Base-by-base conservation (phyloP, 2,797 vertebrate genomes). In the Babyrousa celebensis region DNA sequence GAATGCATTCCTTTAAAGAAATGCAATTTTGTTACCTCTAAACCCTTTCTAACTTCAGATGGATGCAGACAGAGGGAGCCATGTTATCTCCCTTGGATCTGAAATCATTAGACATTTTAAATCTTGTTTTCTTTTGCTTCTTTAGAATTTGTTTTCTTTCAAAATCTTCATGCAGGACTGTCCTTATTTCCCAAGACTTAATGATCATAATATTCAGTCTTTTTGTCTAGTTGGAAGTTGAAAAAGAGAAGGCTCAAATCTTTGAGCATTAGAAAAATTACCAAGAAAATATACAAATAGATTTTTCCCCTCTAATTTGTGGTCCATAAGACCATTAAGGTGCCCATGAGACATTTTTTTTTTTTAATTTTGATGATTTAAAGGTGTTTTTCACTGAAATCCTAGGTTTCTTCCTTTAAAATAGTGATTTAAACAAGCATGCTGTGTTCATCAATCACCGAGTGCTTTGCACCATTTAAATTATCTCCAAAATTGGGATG, bases 201-300 rank as follows among this genome's bases (percentile, higher is more conserved):
- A 40, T 80, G 43, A 84, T 89, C 58, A 78, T 70, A 86, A 54
- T 77, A 89, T 29, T 84, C 25, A 32, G 3, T 92, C 25, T 75
- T 94, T 96, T 91, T 90, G 25, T 71, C 29, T 90, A 29, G 43
- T 85, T 79, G 15, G 25, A 92, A 87, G 29, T 23, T 83, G 17
- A 95, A 62, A 95, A 70, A 82, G 52, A 63, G 23, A 87, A 56
- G 17, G 60, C 65, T 70, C 54, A 80, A 91, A 83, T 94, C n/a
- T 89, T 91, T 77, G 65, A 88, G 48, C 8, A 88, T 91, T 32
- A 94, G 84, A 96, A 93, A 94, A 89, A 72, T 87, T 80, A 77
- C 17, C 27, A 91, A 75, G 54, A 80, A 93, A 94, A 86, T 25
- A 74, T 70, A 21, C 4, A 89, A 65, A n/a, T 90, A 52, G 43